These are phyloP conservation scores for Sebastes iracundus DNA, from an alignment of 2,797 vertebrate species.

Conservation along the genomic window DNA sequence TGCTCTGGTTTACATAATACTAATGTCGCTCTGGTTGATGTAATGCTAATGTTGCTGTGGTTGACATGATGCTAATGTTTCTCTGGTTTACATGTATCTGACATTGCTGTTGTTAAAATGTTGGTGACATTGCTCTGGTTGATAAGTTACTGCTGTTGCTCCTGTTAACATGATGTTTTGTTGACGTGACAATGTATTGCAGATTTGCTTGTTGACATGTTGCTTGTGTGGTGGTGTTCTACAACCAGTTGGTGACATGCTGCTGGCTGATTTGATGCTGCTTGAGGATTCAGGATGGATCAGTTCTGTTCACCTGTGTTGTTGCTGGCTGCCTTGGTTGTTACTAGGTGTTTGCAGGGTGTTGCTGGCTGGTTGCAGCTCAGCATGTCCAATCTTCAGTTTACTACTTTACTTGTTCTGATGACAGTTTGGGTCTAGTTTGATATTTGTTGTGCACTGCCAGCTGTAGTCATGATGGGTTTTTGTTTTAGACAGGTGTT, in stretches of 20 bases:
- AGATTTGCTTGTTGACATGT: conserved; percentile 34
- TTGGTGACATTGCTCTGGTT: conserved; percentile 20
- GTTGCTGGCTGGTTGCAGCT: conserved; percentile 5
- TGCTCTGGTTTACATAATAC: conserved; percentile 47
- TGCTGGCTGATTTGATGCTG: conserved; percentile 26
- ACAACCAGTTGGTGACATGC: conserved; percentile 9
- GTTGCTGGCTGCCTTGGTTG: conserved; percentile 7
- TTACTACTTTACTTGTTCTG: not conserved
- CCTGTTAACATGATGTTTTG: conserved; percentile 31
- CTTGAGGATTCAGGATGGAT: not conserved
- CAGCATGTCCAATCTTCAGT: not conserved
- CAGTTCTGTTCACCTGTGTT: not conserved
- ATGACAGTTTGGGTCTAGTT: not conserved
- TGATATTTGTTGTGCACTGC: not conserved
- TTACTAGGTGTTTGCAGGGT: not conserved
- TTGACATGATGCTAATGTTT: conserved; percentile 15
- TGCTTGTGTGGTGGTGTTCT: conserved; percentile 7
- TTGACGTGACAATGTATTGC: conserved; percentile 38
- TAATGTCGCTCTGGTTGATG: conserved; percentile 43
- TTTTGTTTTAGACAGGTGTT: conserved; percentile 1
- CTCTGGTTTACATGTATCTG: conserved; percentile 28
- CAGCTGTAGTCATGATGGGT: not conserved
- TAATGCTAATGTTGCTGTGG: conserved; percentile 14
- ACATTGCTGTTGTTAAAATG: not conserved
- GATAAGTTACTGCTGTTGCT: conserved; percentile 30